phyloP scores from a whole-genome alignment of 2,888 invertebrate genomes.

The Heterodera filipjevi region DNA sequence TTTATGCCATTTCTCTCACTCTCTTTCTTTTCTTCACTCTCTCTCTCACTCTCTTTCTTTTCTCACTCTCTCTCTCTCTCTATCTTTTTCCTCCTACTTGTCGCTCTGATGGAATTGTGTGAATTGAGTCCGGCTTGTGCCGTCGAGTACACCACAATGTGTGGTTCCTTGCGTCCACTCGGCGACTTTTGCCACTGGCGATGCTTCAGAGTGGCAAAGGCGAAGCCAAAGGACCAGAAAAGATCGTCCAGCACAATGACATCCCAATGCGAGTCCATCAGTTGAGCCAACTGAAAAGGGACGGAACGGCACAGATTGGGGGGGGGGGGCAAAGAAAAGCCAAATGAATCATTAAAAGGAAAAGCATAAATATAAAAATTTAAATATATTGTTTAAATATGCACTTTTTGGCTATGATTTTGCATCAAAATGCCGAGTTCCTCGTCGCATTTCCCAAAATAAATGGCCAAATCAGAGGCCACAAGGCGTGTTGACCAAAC shows the following conservation, averaged over 20 bases:
- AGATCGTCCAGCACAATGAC: slow-evolving; percentile 32
- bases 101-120: slow-evolving; percentile 16
- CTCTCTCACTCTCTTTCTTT: slow-evolving; percentile 23
- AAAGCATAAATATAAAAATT: no score
- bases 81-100: no score
- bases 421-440: slow-evolving; percentile 11
- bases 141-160: slow-evolving; percentile 25
- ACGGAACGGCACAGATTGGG: no score
- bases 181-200: slow-evolving; percentile 14
- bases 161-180: background rate
- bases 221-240: slow-evolving; percentile 35
- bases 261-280: slow-evolving; percentile 36
- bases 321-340: no score
- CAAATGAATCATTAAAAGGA: no score
- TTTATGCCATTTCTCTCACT: no score
- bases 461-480: background rate
- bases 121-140: slow-evolving; percentile 9
- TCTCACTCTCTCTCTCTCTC: background rate
- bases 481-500: background rate
- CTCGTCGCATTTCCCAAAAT: background rate
- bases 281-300: slow-evolving; percentile 29
- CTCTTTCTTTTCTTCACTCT: no score
- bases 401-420: background rate
- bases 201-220: slow-evolving; percentile 19
- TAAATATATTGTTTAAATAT: background rate